Base-by-base conservation (phyloP, 2,113 vertebrate genomes). In the Peromyscus californicus region DNA sequence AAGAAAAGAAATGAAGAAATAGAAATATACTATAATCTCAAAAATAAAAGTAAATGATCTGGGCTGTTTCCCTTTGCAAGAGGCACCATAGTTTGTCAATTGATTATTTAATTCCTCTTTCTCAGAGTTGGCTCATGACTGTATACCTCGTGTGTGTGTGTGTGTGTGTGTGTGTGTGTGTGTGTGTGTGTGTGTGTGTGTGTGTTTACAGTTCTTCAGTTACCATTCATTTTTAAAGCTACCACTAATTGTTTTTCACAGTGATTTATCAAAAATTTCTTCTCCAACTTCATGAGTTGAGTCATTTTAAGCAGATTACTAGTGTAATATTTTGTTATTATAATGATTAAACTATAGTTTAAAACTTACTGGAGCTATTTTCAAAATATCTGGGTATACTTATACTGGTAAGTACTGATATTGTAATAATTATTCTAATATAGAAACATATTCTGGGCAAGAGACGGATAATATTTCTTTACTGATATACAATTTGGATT, bases 41-140 rank as follows among this genome's bases (percentile, higher is more conserved):
- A n/a, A n/a, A 82, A 82, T 82, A 12, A 57, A 57, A 96, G 51
- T 24, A 90, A 45, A 90, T 88, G 65, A 75, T 29, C 74, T 87
- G 19, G 39, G 57, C 42, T 97, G n/a, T 11, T 93, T 84, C 17
- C 42, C 90, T 85, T 74, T 90, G 7, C 69, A 39, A 93, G 51
- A 91, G 22, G 31, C 48, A 22, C 2, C 54, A 57, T 36, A 31
- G 51, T 7, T 90, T 57, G 12, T 65, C 29, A 90, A 5, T 93
- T 90, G 92, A 57, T n/a, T 96, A 5, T 94, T 90, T 95, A 51
- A 51, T 33, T 96, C 19, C 33, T 93, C 63, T 89, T 96, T 67
- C 74, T 94, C 59, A 39, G 67, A 83, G 16, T 83, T 93, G 90
- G 13, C 39, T 74, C 16, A 31, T 80, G 80, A 95, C 11, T 31